These are phyloP conservation scores for Orycteropus afer DNA, from an alignment of 2,113 vertebrate genomes.

Conservation along the genomic window DNA sequence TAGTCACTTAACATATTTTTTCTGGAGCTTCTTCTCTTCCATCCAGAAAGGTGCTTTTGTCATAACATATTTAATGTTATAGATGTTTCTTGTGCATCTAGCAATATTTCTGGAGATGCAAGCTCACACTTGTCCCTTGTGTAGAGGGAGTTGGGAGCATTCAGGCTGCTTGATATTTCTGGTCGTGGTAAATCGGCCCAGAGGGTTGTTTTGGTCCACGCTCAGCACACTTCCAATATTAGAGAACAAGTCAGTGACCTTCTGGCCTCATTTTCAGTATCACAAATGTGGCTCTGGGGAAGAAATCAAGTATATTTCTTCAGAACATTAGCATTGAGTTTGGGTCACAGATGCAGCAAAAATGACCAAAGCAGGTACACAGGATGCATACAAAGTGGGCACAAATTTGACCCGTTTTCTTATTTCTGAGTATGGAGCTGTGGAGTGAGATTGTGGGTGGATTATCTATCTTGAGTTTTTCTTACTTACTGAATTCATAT, in stretches of 20 bases:
- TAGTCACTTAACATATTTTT: not conserved
- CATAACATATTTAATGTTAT: not conserved
- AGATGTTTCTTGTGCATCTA: not conserved
- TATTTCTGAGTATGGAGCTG: not conserved
- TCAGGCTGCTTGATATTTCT: not conserved
- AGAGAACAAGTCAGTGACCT: conserved; percentile 22
- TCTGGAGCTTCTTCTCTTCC: not conserved
- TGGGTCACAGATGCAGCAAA: conserved; percentile 56
- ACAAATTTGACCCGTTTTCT: not conserved
- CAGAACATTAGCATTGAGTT: not conserved
- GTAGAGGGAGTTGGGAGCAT: not conserved
- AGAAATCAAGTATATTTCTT: conserved; percentile 16
- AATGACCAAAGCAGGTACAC: not conserved
- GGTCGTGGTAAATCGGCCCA: not conserved
- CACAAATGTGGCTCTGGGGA: conserved; percentile 37
- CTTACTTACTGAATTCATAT: not conserved
- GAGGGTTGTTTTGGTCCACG: not conserved
- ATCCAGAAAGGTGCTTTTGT: not conserved
- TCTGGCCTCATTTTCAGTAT: conserved; percentile 42
- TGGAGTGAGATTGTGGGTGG: not conserved
- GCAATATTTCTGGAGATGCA: not conserved
- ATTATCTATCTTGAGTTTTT: not conserved
- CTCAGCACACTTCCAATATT: not conserved
- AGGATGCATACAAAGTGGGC: not conserved
- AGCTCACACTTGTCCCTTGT: too few species aligned